Conservation (phyloP, 92 coral and sea anemone species). For the Blastomussa wellsi region DNA sequence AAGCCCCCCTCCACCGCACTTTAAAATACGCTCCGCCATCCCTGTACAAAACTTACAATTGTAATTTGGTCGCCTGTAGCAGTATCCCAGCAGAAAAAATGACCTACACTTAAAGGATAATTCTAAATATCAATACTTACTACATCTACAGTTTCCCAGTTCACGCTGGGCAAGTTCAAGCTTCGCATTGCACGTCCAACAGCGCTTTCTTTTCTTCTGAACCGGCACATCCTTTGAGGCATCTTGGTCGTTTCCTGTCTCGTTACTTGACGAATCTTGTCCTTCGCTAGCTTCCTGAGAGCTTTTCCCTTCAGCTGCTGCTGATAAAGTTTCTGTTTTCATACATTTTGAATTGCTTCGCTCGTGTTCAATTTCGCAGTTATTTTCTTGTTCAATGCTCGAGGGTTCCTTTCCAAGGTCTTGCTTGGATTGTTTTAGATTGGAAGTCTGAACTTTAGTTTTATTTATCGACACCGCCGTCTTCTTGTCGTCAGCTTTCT, state of each 20-base stretch:
- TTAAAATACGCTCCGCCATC: too few relatives aligned
- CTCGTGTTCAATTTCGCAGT: constrained; percentile 4
- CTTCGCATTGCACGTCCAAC: constrained; percentile 86
- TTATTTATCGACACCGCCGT: background rate
- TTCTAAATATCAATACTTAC: constrained; percentile 33
- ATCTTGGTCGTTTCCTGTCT: constrained; percentile 6
- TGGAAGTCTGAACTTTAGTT: constrained; percentile 1
- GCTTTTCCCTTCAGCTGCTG: constrained; percentile 47
- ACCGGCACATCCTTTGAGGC: constrained; percentile 48
- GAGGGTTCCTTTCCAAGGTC: constrained; percentile 11
- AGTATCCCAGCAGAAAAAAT: background rate
- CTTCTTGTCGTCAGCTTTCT: constrained; percentile 2
- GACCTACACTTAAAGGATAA: background rate
- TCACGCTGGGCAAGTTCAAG: constrained; percentile 89
- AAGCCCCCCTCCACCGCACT: too few relatives aligned
- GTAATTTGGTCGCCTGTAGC: background rate
- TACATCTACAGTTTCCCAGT: constrained; percentile 80
- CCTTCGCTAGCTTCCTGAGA: constrained; percentile 31
- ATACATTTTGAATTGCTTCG: constrained; percentile 31
- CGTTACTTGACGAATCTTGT: constrained; percentile 22
- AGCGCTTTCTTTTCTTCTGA: constrained; percentile 82
- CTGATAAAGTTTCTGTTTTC: constrained; percentile 27
- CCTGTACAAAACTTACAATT: too few relatives aligned
- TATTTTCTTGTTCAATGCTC: constrained; percentile 2
- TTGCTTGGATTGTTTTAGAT: constrained; percentile 8